phyloP scores from a whole-genome alignment of 2,797 vertebrate genomes.

The Enteromius afrohamiltoni region DNA sequence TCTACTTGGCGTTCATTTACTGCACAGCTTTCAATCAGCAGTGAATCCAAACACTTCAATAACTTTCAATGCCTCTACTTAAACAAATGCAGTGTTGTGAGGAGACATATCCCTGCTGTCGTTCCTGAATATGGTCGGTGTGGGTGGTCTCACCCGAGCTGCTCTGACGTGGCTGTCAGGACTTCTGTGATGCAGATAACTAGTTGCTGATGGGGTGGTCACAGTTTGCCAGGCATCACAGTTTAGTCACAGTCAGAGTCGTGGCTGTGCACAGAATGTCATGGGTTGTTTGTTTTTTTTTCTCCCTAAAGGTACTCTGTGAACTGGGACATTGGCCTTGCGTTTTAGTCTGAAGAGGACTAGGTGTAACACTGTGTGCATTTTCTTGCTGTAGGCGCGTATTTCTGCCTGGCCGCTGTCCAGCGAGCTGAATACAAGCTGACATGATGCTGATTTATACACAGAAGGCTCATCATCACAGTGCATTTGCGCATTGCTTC shows the following conservation, averaged over 20 bases:
- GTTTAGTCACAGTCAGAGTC: conserved; percentile 37
- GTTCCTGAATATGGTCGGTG: conserved; percentile 50
- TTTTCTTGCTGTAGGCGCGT: neutral
- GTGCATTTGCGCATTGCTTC: neutral
- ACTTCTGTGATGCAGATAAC: conserved; percentile 38
- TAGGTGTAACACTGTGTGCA: conserved; percentile 11
- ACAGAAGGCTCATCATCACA: neutral
- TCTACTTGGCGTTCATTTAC: neutral
- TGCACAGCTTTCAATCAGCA: neutral
- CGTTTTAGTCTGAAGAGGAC: neutral
- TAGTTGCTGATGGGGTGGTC: conserved; percentile 31
- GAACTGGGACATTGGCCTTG: neutral
- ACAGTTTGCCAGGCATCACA: conserved; percentile 29
- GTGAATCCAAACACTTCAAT: neutral
- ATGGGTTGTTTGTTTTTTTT: neutral
- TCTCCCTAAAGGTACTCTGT: neutral
- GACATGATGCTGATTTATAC: conserved; percentile 4
- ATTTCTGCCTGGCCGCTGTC: neutral
- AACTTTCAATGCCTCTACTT: neutral
- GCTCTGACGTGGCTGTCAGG: conserved; percentile 28
- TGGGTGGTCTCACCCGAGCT: conserved; percentile 10
- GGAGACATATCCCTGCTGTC: conserved; percentile 10
- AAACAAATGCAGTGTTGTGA: neutral
- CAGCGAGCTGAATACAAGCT: neutral
- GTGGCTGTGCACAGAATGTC: neutral